These are phyloP conservation scores for Gasterosteus nipponicus DNA, from an alignment of 2,113 vertebrate species.

Conservation along the genomic window DNA sequence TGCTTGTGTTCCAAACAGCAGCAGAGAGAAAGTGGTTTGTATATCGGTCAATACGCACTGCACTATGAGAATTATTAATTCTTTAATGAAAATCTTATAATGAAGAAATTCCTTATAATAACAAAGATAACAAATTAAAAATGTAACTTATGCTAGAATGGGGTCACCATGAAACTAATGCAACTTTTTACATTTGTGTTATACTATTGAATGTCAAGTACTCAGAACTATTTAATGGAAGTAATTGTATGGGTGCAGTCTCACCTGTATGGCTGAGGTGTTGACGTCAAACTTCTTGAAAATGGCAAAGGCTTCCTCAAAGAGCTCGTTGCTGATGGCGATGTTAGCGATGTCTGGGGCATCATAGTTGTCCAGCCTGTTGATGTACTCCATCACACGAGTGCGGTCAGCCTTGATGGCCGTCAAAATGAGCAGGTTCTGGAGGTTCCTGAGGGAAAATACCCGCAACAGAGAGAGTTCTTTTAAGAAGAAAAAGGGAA, in stretches of 20 bases:
- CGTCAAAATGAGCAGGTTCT: constrained; percentile 93
- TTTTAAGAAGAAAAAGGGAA: background rate
- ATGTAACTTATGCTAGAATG: background rate
- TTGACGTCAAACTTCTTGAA: constrained; percentile 95
- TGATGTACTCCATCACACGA: constrained; percentile 94
- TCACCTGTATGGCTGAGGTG: constrained; percentile 90
- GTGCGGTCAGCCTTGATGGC: constrained; percentile 93
- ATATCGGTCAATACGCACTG: background rate
- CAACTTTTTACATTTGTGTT: background rate
- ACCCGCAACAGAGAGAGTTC: background rate
- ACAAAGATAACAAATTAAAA: background rate
- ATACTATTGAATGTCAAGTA: background rate
- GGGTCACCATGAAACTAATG: constrained; percentile 1
- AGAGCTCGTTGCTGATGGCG: constrained; percentile 89
- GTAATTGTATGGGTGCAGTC: background rate
- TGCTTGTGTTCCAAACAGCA: too few relatives aligned
- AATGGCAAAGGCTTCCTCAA: constrained; percentile 93
- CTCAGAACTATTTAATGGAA: background rate
- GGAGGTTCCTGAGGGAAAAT: constrained; percentile 85
- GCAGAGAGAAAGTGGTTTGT: too few relatives aligned
- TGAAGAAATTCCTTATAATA: background rate
- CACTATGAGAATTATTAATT: background rate
- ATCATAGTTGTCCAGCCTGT: constrained; percentile 91
- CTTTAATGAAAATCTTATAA: background rate
- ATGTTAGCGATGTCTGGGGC: constrained; percentile 93